Conservation (phyloP, 2,113 vertebrate genomes). For the Colius striatus region DNA sequence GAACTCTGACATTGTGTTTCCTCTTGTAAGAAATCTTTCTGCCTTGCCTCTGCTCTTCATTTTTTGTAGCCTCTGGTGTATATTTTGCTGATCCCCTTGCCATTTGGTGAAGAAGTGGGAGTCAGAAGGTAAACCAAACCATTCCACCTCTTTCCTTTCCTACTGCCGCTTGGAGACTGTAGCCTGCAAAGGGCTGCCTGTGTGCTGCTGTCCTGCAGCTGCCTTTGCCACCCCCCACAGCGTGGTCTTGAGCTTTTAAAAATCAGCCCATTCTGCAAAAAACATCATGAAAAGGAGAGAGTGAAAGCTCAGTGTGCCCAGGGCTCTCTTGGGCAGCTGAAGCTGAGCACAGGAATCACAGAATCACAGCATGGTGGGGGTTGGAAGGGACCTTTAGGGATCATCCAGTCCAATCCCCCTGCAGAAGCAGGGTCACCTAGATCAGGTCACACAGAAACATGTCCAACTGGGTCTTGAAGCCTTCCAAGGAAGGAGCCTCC, state of each 20-base stretch:
- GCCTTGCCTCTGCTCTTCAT: neutral
- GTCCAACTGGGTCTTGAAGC: too few species aligned
- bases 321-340: neutral
- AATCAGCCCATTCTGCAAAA: neutral
- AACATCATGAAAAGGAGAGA: neutral
- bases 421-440: too few species aligned
- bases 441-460: too few species aligned
- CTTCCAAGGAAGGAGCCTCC: too few species aligned
- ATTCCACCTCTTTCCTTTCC: neutral
- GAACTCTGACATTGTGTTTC: neutral
- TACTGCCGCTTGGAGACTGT: fast-evolving
- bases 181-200: neutral
- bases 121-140: neutral
- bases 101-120: neutral
- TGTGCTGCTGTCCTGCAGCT: neutral
- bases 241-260: neutral
- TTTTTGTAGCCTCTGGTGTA: neutral
- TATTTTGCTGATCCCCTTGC: neutral
- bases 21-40: neutral
- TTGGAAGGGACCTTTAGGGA: too few species aligned
- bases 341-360: neutral
- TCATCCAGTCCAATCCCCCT: too few species aligned
- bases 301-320: neutral
- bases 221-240: neutral
- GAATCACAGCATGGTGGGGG: too few species aligned